Conservation (phyloP, 1,140 invertebrate species). For the Copidosoma floridanum region DNA sequence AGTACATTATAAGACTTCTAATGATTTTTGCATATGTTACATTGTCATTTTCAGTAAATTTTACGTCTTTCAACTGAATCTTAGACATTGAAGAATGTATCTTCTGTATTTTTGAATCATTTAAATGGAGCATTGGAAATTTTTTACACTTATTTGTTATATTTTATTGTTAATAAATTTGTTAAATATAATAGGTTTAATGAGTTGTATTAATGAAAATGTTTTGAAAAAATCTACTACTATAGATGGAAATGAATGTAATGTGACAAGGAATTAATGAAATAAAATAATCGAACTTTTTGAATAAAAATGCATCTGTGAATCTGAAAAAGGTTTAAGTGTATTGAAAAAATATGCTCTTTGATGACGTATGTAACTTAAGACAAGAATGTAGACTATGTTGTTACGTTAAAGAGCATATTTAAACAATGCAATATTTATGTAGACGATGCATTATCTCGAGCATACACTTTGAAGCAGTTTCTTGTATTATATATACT, state of each 20-base stretch:
- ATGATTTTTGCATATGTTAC: too few relatives aligned
- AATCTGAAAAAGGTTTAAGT: slow-evolving; percentile 1
- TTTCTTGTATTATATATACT: slow-evolving; percentile 18
- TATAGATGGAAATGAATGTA: neutral
- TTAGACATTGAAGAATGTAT: neutral
- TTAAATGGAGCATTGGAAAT: too few relatives aligned
- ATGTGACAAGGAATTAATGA: too few relatives aligned
- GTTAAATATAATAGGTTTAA: too few relatives aligned
- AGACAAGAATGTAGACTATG: too few relatives aligned
- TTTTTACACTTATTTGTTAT: too few relatives aligned
- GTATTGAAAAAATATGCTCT: too few relatives aligned
- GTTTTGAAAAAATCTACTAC: neutral
- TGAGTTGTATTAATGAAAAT: neutral
- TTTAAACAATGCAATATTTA: slow-evolving; percentile 5
- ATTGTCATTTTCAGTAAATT: neutral
- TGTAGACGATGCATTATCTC: neutral
- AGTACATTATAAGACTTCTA: too few relatives aligned
- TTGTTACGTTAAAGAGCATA: neutral
- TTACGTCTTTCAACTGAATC: too few relatives aligned
- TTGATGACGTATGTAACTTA: too few relatives aligned
- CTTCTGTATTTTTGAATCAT: neutral
- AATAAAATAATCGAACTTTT: slow-evolving; percentile 12
- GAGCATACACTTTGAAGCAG: slow-evolving; percentile 11
- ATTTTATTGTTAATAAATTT: too few relatives aligned
- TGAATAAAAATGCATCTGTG: slow-evolving; percentile 19